Evolutionary conservation across 2,113 vertebrate species (phyloP).

Genomic region (Coptodon rendalli): DNA sequence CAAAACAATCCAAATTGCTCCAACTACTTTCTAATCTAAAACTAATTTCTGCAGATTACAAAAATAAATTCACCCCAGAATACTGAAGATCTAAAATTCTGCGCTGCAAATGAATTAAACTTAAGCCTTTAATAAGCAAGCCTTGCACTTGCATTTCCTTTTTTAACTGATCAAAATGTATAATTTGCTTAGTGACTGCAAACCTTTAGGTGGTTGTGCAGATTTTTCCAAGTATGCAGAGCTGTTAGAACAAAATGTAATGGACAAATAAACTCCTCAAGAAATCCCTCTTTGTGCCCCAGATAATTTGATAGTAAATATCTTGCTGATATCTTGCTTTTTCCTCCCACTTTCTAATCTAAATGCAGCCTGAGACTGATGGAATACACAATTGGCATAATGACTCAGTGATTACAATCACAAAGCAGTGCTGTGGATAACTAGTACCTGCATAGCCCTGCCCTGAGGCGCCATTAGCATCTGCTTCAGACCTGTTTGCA

Average conservation of each 20-base stretch:
- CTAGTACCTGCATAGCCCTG: not conserved
- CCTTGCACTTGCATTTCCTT: not conserved
- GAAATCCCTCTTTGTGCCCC: not conserved
- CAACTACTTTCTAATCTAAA: not conserved
- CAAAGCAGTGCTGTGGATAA: not conserved
- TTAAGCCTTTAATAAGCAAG: not conserved
- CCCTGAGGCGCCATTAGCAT: constrained; percentile 19
- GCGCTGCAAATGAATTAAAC: not conserved
- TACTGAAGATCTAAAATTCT: not conserved
- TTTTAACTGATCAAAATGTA: not conserved
- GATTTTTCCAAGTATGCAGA: not conserved
- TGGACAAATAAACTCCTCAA: not conserved
- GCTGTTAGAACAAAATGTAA: not conserved
- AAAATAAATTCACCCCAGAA: not conserved
- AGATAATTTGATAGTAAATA: not conserved
- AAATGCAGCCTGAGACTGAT: not conserved
- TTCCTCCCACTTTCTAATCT: not conserved
- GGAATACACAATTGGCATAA: constrained; percentile 7
- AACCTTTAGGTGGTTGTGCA: not conserved
- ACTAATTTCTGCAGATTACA: not conserved
- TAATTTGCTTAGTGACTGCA: not conserved
- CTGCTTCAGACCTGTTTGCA: not conserved
- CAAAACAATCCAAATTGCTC: not conserved
- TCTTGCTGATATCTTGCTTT: not conserved
- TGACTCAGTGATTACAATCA: constrained; percentile 45